Evolutionary conservation across 2,888 invertebrate genomes (phyloP).

Genomic region (Nipponacmea schrenckii): DNA sequence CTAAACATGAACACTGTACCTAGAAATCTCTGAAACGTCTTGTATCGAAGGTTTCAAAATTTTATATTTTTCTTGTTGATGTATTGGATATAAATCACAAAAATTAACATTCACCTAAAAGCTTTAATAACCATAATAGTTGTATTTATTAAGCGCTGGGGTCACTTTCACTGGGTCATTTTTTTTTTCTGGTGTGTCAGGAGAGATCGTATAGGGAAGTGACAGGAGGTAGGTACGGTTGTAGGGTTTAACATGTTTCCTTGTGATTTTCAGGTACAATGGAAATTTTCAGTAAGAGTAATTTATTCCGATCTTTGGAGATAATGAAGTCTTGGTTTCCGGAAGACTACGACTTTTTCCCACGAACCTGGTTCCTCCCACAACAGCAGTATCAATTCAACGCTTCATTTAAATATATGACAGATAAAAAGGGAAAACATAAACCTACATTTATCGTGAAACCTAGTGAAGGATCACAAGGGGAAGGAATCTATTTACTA

Average conservation of each 20-base stretch:
- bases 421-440: slow-evolving; percentile 41
- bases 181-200: no score
- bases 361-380: slow-evolving; percentile 70
- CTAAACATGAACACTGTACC: no score
- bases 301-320: slow-evolving; percentile 68
- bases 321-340: slow-evolving; percentile 69
- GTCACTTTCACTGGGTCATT: no score
- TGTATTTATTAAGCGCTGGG: no score
- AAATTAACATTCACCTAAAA: no score
- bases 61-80: no score
- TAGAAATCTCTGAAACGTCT: no score
- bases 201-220: no score
- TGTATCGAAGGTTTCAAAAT: no score
- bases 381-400: slow-evolving; percentile 66
- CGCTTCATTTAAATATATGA: slow-evolving; percentile 45
- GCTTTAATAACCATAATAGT: no score
- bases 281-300: slow-evolving; percentile 69
- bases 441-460: slow-evolving; percentile 69
- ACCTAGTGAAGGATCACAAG: slow-evolving; percentile 70
- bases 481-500: slow-evolving; percentile 70
- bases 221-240: no score
- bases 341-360: slow-evolving; percentile 69
- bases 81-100: no score
- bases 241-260: not conserved
- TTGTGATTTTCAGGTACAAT: slow-evolving; percentile 65